phyloP scores from a whole-genome alignment of 1,140 invertebrate genomes.

The Tenebrio molitor region DNA sequence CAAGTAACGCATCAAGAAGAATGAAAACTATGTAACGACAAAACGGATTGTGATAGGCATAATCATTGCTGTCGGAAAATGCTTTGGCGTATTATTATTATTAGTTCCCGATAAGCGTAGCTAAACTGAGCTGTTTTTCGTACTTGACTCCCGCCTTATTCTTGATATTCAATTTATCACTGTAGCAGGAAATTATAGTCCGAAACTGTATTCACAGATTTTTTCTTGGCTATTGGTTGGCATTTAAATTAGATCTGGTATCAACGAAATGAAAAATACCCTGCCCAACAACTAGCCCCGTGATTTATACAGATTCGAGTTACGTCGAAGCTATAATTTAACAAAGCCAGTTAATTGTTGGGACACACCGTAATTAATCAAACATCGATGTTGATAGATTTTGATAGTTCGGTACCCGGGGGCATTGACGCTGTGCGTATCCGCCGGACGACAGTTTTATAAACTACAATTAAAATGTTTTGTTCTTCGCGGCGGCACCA shows the following conservation, averaged over 20 bases:
- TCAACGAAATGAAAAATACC: conserved; percentile 11
- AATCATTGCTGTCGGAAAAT: too few species aligned
- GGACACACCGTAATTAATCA: conserved; percentile 26
- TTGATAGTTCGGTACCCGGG: conserved; percentile 32
- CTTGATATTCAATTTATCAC: conserved; percentile 14
- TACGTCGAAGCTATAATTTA: conserved; percentile 34
- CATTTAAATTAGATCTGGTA: conserved; percentile 36
- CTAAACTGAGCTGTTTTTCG: too few species aligned
- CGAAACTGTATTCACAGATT: conserved; percentile 21
- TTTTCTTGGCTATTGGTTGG: conserved; percentile 8
- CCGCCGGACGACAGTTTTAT: conserved; percentile 30
- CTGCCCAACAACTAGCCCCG: neutral
- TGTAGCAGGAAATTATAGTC: conserved; percentile 9
- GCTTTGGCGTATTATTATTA: too few species aligned
- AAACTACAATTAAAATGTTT: conserved; percentile 33
- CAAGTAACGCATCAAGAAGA: too few species aligned
- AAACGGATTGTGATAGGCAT: too few species aligned
- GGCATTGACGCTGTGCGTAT: conserved; percentile 28
- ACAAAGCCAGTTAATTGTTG: conserved; percentile 33
- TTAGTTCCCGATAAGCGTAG: too few species aligned
- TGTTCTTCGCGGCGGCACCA: conserved; percentile 1
- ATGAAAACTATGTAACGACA: too few species aligned
- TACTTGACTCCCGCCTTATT: too few species aligned
- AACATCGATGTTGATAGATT: conserved; percentile 36
- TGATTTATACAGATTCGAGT: conserved; percentile 40